phyloP scores from a whole-genome alignment of 1,140 invertebrate genomes.

The Apis laboriosa region DNA sequence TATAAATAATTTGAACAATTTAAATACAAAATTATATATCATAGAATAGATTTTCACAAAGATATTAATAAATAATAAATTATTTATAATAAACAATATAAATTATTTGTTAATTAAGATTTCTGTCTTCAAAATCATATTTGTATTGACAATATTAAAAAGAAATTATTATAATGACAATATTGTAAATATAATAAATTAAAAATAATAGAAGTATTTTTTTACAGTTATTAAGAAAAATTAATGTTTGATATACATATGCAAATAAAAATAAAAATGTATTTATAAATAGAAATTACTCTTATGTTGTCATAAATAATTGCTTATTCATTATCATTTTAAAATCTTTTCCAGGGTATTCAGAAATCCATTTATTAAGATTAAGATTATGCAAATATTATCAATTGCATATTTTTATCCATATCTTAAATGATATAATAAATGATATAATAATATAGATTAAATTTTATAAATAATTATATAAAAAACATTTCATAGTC shows the following conservation, averaged over 20 bases:
- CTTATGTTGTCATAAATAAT: slow-evolving; percentile 3
- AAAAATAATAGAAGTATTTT: slow-evolving; percentile 37
- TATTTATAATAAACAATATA: background rate
- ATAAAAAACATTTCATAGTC: background rate
- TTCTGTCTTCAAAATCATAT: background rate
- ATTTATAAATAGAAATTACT: slow-evolving; percentile 8
- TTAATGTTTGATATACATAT: slow-evolving; percentile 12
- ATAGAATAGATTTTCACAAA: background rate
- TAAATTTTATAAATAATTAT: slow-evolving; percentile 12
- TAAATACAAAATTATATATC: background rate
- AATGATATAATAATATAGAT: background rate
- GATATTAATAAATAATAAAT: too few species aligned
- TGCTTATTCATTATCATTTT: background rate
- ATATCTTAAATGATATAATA: background rate
- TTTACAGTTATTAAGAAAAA: slow-evolving; percentile 23
- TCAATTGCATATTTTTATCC: slow-evolving; percentile 16
- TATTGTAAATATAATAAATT: slow-evolving; percentile 1
- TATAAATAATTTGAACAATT: background rate
- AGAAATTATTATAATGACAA: background rate
- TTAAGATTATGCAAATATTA: slow-evolving; percentile 12
- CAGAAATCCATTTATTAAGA: slow-evolving; percentile 48
- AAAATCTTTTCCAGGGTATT: slow-evolving; percentile 51
- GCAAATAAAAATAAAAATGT: slow-evolving; percentile 20
- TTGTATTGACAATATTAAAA: background rate
- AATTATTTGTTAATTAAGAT: background rate